Evolutionary conservation across 2,113 vertebrate species (phyloP).

Genomic region (Odocoileus virginianus): DNA sequence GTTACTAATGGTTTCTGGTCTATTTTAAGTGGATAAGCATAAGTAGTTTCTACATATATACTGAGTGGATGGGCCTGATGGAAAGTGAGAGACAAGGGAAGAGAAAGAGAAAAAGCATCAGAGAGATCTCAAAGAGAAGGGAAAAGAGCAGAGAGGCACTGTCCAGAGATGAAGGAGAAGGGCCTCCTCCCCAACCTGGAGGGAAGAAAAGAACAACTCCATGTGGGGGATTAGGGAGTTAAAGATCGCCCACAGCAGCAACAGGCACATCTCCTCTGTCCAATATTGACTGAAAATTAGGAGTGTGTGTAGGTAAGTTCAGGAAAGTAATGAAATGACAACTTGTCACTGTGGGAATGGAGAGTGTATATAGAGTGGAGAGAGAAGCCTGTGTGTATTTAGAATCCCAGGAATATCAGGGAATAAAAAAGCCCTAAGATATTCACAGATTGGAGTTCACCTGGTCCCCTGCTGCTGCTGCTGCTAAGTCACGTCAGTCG

Average conservation of each 20-base stretch:
- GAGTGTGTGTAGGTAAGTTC: background rate
- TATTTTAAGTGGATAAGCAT: background rate
- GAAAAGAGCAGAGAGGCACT: background rate
- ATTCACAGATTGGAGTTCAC: background rate
- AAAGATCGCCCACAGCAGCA: background rate
- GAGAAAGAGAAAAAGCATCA: background rate
- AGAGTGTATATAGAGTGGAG: background rate
- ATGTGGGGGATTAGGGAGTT: background rate
- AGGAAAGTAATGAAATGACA: background rate
- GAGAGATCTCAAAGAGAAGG: background rate
- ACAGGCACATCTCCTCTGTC: background rate
- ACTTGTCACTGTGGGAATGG: background rate
- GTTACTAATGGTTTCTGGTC: background rate
- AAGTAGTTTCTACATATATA: background rate
- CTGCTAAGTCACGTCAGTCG: too few relatives aligned
- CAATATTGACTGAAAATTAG: background rate
- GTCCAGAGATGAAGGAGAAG: background rate
- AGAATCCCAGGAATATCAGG: background rate
- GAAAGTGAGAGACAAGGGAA: background rate
- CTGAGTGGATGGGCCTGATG: background rate
- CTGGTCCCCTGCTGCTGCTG: too few relatives aligned
- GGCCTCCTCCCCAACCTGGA: background rate
- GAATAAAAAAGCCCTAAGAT: background rate
- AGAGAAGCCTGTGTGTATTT: background rate
- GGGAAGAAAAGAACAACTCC: background rate